Conservation (phyloP, 1,140 invertebrate genomes). For the Oncopeltus fasciatus region DNA sequence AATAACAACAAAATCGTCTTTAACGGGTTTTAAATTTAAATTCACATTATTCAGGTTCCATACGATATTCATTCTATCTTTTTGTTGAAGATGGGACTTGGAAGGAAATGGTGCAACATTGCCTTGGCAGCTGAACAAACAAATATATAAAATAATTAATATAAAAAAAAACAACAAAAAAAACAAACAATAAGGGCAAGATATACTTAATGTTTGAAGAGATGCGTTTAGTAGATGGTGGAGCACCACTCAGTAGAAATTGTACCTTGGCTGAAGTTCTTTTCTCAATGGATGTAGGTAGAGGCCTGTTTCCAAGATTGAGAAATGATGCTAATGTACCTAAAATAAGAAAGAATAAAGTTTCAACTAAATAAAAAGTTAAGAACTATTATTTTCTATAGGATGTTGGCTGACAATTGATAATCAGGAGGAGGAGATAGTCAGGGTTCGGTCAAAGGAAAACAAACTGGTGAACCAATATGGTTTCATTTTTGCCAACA, state of each 20-base stretch:
- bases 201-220: no score
- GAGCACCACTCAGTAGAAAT: neutral
- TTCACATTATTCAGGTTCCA: neutral
- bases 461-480: no score
- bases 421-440: no score
- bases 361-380: neutral
- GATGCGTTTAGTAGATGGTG: neutral
- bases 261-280: neutral
- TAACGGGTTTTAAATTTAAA: neutral
- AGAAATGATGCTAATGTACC: constrained; percentile 8
- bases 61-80: constrained; percentile 3
- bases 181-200: no score
- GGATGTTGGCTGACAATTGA: no score
- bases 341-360: neutral
- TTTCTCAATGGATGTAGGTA: neutral
- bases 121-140: neutral
- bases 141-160: no score
- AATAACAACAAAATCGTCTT: neutral
- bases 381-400: no score
- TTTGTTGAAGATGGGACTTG: neutral
- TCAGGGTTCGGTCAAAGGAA: no score
- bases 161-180: no score
- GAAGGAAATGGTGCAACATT: neutral
- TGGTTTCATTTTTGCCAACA: no score
- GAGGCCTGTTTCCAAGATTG: neutral